These are phyloP conservation scores for Mirza zaza DNA, from an alignment of 2,113 vertebrate genomes.

Conservation along the genomic window DNA sequence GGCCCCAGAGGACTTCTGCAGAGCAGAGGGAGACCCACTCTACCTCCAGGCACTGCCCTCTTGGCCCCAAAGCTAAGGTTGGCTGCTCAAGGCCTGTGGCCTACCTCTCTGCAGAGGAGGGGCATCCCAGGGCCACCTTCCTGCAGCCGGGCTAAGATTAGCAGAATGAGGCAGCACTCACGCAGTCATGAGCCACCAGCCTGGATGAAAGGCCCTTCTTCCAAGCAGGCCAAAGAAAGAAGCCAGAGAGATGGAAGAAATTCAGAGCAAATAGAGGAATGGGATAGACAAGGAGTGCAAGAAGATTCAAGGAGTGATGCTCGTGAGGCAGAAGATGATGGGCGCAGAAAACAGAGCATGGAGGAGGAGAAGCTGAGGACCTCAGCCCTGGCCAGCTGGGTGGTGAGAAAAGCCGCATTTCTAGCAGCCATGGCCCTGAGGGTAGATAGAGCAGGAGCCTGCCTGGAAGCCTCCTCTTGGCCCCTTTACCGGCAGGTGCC, in stretches of 20 bases:
- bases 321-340: constrained; percentile 51
- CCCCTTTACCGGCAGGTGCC: background rate
- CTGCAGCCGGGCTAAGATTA: background rate
- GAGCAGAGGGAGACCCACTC: background rate
- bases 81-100: background rate
- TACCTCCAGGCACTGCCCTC: background rate
- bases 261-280: constrained; percentile 46
- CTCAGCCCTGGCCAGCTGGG: background rate
- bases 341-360: constrained; percentile 33
- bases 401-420: background rate
- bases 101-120: constrained; percentile 45
- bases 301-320: constrained; percentile 38
- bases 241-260: constrained; percentile 59
- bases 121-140: background rate
- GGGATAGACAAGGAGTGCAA: constrained; percentile 57
- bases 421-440: background rate
- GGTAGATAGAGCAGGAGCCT: background rate
- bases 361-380: constrained; percentile 3
- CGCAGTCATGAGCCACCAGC: background rate
- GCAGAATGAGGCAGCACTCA: background rate
- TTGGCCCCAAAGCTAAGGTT: background rate
- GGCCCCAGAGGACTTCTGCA: constrained; percentile 15
- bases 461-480: background rate
- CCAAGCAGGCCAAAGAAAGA: constrained; percentile 37
- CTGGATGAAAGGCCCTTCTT: constrained; percentile 38